Percentiles rank a stretch among this genome's conserved stretches.
Evolutionary conservation across 2,797 vertebrate genomes (phyloP).

Genomic region (Pseudomugil tenellus): DNA sequence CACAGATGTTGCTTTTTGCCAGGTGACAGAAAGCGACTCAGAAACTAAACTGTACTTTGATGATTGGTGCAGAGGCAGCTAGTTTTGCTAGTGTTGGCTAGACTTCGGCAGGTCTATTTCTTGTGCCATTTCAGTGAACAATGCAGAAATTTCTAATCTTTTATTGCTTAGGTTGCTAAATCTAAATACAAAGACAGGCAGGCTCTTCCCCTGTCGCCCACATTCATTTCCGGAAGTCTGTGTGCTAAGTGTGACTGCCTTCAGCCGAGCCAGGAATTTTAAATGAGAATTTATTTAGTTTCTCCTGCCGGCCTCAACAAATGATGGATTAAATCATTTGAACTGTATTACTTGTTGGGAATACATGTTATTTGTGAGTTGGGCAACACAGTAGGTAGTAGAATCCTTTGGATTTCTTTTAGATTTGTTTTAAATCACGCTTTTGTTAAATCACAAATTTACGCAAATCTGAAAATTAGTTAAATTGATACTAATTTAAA

Average conservation of each 20-base stretch:
- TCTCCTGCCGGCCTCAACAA: background rate
- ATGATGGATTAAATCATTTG: background rate
- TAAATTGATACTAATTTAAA: background rate
- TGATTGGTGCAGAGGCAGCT: background rate
- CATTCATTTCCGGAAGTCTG: background rate
- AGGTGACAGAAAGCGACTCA: too few species aligned
- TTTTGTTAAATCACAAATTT: background rate
- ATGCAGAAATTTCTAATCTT: background rate
- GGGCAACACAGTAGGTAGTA: background rate
- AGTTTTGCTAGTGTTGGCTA: background rate
- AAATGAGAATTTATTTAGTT: background rate
- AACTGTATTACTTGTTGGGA: background rate
- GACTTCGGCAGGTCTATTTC: background rate
- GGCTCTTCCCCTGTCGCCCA: background rate
- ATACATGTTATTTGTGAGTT: background rate
- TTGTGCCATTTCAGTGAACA: background rate
- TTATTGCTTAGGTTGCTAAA: background rate
- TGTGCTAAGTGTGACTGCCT: background rate
- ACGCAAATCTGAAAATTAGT: background rate
- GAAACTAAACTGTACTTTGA: too few species aligned
- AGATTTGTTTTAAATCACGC: background rate
- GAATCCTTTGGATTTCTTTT: background rate
- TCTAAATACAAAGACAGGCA: background rate
- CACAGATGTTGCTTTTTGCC: too few species aligned
- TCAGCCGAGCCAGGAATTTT: background rate